These are phyloP conservation scores for Bombus polaris DNA, from an alignment of 1,140 invertebrate genomes.

Conservation along the genomic window DNA sequence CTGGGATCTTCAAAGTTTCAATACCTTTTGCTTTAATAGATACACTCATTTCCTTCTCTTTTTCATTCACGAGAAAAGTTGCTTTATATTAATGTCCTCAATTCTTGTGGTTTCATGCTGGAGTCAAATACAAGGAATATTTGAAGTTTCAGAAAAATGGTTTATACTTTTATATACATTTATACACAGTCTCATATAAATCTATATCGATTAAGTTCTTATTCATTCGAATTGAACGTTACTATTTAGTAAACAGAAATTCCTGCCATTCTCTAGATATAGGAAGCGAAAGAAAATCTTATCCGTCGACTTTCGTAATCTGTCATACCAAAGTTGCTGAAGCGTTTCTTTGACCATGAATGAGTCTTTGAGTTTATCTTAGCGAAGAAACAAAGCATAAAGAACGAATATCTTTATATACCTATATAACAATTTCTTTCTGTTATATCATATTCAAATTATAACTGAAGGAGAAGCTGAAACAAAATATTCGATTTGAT, in stretches of 20 bases:
- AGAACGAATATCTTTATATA: background rate
- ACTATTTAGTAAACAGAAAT: background rate
- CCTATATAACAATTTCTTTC: background rate
- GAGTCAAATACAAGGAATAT: too few species aligned
- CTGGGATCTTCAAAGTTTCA: background rate
- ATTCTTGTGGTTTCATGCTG: too few species aligned
- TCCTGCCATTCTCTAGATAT: background rate
- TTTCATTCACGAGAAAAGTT: too few species aligned
- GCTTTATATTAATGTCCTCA: too few species aligned
- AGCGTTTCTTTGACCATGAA: slow-evolving; percentile 12
- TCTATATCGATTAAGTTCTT: too few species aligned
- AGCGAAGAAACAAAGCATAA: background rate
- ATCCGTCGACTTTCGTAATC: background rate
- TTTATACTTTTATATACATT: too few species aligned
- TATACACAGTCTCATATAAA: background rate
- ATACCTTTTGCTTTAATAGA: too few species aligned
- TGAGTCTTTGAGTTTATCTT: slow-evolving; percentile 4
- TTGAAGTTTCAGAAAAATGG: too few species aligned
- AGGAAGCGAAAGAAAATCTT: slow-evolving; percentile 14
- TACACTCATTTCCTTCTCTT: too few species aligned
- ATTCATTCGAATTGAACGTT: background rate
- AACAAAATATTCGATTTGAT: background rate
- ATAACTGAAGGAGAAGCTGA: background rate
- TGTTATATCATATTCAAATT: background rate
- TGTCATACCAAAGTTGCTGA: background rate